Evolutionary conservation across 2,797 vertebrate genomes (phyloP).

Genomic region (Tragelaphus eurycerus): DNA sequence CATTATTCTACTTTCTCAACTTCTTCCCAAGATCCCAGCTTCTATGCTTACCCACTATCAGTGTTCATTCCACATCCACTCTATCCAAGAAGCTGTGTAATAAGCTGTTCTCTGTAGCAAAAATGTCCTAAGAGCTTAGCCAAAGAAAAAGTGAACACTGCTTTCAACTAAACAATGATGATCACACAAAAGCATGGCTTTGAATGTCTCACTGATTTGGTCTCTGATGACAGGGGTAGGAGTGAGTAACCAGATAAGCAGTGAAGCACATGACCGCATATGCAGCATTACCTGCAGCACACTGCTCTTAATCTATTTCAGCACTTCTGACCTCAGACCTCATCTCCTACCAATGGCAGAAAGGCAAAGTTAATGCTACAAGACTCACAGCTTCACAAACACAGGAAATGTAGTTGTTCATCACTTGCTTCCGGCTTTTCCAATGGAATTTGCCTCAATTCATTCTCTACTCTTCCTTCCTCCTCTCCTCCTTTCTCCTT

Average conservation of each 20-base stretch:
- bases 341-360: slow-evolving; percentile 35
- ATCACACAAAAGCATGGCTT: slow-evolving; percentile 57
- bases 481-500: background rate
- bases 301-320: slow-evolving; percentile 68
- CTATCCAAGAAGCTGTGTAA: background rate
- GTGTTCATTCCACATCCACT: background rate
- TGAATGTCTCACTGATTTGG: slow-evolving; percentile 77
- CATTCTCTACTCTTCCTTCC: background rate
- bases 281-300: slow-evolving; percentile 63
- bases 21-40: background rate
- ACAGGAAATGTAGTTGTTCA: background rate
- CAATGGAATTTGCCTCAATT: background rate
- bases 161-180: slow-evolving; percentile 75
- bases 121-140: background rate
- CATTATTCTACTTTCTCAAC: background rate
- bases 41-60: background rate
- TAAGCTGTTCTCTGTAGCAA: background rate
- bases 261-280: slow-evolving; percentile 28
- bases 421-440: background rate
- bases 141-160: slow-evolving; percentile 24
- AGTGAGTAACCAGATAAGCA: slow-evolving; percentile 71
- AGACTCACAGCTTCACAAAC: background rate
- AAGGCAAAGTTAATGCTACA: slow-evolving; percentile 50
- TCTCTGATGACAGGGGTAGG: slow-evolving; percentile 71
- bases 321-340: slow-evolving; percentile 64